A percentile compares a stretch with the other conserved stretches of the same genome.
phyloP scores from a whole-genome alignment of 64 coral and sea anemone genomes.

The Catalaphyllia jardinei region DNA sequence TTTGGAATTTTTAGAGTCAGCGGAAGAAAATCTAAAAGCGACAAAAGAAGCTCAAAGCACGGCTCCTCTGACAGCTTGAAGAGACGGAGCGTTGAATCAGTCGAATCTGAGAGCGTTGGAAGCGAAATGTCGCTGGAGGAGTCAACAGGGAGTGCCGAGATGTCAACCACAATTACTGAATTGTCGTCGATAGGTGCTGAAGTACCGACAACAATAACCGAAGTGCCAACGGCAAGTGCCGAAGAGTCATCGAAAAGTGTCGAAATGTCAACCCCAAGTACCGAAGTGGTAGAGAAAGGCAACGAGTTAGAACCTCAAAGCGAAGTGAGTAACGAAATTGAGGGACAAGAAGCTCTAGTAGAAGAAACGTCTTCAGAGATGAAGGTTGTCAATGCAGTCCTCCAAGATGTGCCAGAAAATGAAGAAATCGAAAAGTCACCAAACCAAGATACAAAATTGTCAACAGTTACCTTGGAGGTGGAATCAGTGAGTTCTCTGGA shows the following conservation, averaged over 20 bases:
- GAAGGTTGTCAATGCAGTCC: neutral
- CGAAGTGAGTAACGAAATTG: neutral
- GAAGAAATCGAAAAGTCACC: neutral
- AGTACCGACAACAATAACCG: no score
- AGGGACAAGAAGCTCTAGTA: neutral
- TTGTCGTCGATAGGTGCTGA: no score
- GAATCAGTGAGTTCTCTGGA: neutral
- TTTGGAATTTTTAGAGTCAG: conserved; percentile 24
- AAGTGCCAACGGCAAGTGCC: neutral
- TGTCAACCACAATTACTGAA: neutral
- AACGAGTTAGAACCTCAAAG: neutral
- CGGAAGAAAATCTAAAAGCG: conserved; percentile 20
- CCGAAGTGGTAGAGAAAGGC: neutral
- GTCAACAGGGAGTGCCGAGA: neutral
- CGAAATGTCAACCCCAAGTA: neutral
- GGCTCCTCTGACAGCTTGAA: conserved; percentile 31
- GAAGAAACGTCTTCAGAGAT: neutral
- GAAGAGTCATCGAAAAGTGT: neutral
- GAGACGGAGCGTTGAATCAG: neutral
- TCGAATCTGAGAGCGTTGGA: neutral
- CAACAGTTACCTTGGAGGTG: no score
- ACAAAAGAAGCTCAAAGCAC: conserved; percentile 4
- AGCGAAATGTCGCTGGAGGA: conserved; percentile 6
- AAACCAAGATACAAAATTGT: no score
- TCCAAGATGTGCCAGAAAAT: neutral